Evolutionary conservation across 1,140 invertebrate genomes (phyloP), one percentile per base, ranked within the genome.

Genomic region (Drosophila punjabiensis): DNA sequence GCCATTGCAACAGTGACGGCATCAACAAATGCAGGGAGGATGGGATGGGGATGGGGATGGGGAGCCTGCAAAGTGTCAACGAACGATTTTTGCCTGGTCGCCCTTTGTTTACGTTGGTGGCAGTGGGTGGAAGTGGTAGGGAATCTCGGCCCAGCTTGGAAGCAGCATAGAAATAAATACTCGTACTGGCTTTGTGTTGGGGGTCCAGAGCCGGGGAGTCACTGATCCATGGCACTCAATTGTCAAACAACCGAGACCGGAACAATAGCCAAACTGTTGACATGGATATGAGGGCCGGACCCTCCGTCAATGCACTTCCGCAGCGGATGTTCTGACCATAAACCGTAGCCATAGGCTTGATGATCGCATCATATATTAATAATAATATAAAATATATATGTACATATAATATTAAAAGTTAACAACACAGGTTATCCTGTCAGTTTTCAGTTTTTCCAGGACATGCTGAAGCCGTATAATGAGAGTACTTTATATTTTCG

Each of bases 221-320:
- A 82, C 86, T 90, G 85, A 89, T 90, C 85, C 85, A 67, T 89
- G 47, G 69, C 75, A 82, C 75, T 82, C 85, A 89, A 89, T 89
- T 89, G 85, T 89, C 64, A 79, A 81, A 65, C 73, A 63, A 55
- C 48, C 62, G 60, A 66, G 63, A 47, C 41, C 70, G 69, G 47
- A 69, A 87, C 76, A 84, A 88, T 69, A 76, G 68, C n/a, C 71
- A 32, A 71, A 79, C 78, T 76, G 75, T 79, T 82, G 56, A 56
- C 71, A 89, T 83, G 76, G 79, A 84, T 89, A 70, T 77, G 84
- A 79, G 37, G 20, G 13, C 32, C 45, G 16, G 41, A 47, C 16
- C 59, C 18, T 30, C 39, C 43, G 16, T 20, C 58, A 62, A 55
- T 77, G 74, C 63, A 76, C 63, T 68, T 77, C 75, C 75, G 74